Conservation (phyloP, 2,113 vertebrate genomes). For the Gasterosteus aculeatus region DNA sequence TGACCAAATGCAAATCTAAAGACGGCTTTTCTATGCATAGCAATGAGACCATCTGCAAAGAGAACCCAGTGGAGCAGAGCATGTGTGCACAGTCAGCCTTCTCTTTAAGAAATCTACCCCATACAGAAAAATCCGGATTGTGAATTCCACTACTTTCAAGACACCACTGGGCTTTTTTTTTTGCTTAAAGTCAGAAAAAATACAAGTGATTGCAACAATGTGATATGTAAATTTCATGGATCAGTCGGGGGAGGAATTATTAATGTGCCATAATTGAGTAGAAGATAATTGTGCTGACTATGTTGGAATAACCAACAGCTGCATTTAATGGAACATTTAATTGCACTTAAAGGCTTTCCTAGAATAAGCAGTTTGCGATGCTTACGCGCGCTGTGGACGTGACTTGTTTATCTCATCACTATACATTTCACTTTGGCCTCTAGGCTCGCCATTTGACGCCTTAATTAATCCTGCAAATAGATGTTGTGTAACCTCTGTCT, state of each 20-base stretch:
- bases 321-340: conserved; percentile 79
- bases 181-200: conserved; percentile 19
- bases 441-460: conserved; percentile 27
- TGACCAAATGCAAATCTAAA: conserved; percentile 80
- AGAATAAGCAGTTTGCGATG: conserved; percentile 68
- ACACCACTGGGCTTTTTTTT: conserved; percentile 11
- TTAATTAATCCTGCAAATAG: conserved; percentile 4
- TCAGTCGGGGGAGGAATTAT: conserved; percentile 50
- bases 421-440: conserved; percentile 34
- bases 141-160: conserved; percentile 35
- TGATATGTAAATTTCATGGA: conserved; percentile 58
- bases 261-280: conserved; percentile 73
- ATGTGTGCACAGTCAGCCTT: conserved; percentile 58
- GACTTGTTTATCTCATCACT: conserved; percentile 59
- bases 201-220: conserved; percentile 17
- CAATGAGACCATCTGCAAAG: conserved; percentile 79
- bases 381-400: conserved; percentile 46
- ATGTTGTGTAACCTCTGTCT: neutral
- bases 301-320: conserved; percentile 73
- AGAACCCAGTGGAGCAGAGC: conserved; percentile 66
- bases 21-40: conserved; percentile 79
- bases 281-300: conserved; percentile 76
- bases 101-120: conserved; percentile 44
- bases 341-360: conserved; percentile 71
- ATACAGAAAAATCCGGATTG: conserved; percentile 30